Evolutionary conservation across 2,888 invertebrate genomes (phyloP).

Genomic region (Aphelenchoides bicaudatus): DNA sequence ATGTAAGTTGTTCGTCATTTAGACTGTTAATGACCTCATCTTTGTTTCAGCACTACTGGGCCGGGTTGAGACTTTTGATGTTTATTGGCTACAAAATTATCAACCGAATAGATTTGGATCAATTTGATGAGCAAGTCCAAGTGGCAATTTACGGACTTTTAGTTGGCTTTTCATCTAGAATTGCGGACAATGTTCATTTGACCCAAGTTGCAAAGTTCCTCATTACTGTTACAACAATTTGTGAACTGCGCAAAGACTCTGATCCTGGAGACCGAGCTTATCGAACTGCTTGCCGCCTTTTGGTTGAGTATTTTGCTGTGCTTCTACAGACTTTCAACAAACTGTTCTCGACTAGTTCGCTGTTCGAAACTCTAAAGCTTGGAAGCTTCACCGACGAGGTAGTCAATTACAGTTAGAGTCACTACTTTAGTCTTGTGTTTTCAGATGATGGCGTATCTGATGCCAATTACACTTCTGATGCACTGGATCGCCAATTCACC

Average conservation of each 20-base stretch:
- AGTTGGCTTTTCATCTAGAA: neutral
- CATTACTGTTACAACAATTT: conserved; percentile 12
- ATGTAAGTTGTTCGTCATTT: conserved; percentile 11
- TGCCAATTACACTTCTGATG: conserved; percentile 2
- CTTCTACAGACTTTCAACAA: conserved; percentile 5
- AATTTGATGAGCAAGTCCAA: conserved; percentile 16
- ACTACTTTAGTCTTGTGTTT: neutral
- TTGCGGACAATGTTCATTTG: conserved; percentile 14
- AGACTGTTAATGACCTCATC: neutral
- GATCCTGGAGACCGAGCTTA: neutral
- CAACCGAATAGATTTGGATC: conserved; percentile 6
- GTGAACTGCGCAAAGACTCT: neutral
- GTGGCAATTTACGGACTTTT: conserved; percentile 9
- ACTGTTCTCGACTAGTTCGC: neutral
- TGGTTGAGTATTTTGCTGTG: conserved; percentile 15
- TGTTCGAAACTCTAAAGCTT: neutral
- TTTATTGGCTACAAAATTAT: conserved; percentile 18
- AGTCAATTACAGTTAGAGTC: neutral
- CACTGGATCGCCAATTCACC: conserved; percentile 12
- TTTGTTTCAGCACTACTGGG: conserved; percentile 16
- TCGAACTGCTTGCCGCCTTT: conserved; percentile 10
- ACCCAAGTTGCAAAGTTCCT: conserved; percentile 5
- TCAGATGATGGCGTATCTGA: conserved; percentile 4
- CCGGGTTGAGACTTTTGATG: conserved; percentile 7
- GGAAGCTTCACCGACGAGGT: neutral